Evolutionary conservation across 1,140 invertebrate genomes (phyloP).

Genomic region (Frieseomelitta varia): DNA sequence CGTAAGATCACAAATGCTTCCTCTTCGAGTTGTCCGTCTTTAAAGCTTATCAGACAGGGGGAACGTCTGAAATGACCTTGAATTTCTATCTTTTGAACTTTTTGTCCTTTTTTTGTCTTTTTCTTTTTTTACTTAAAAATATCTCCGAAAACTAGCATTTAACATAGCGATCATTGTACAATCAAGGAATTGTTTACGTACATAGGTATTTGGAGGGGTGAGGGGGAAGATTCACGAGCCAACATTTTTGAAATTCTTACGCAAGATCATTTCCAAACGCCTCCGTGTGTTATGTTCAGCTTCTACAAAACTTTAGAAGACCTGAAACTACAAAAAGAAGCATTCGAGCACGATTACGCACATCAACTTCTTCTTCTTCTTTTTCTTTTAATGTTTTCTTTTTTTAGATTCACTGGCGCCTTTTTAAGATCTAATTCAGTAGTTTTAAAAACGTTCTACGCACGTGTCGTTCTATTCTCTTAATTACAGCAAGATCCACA

Average conservation of each 20-base stretch:
- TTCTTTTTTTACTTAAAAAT: background rate
- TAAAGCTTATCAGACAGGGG: background rate
- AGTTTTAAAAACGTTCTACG: background rate
- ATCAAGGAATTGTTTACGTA: background rate
- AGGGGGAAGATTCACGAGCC: background rate
- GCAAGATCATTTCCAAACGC: background rate
- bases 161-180: background rate
- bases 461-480: background rate
- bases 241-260: background rate
- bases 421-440: background rate
- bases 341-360: background rate
- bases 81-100: background rate
- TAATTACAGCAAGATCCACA: background rate
- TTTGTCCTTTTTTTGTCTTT: no score
- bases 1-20: background rate
- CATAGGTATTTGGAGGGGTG: background rate
- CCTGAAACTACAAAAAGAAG: background rate
- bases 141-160: background rate
- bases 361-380: background rate
- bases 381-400: no score
- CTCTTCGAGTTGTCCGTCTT: background rate
- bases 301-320: background rate
- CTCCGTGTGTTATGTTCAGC: background rate
- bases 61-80: background rate
- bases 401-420: background rate